Evolutionary conservation across 2,113 vertebrate species (phyloP).

Genomic region (Cynopterus brachyotis): DNA sequence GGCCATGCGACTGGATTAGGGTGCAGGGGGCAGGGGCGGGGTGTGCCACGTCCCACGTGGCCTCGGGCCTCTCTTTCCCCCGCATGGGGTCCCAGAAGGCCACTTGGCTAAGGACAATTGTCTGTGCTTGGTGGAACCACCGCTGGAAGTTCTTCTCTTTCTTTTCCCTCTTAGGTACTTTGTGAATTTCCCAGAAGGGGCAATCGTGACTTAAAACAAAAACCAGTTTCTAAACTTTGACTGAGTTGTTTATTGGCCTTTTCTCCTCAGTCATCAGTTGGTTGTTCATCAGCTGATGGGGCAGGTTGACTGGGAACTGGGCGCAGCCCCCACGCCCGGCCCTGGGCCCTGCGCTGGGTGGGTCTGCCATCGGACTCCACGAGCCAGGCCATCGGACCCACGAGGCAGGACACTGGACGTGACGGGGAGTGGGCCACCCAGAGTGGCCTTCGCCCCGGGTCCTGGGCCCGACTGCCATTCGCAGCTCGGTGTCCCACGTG

Average conservation of each 20-base stretch:
- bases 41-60: background rate
- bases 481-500: rapidly evolving
- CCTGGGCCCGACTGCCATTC: background rate
- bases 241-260: background rate
- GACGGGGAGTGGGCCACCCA: no score
- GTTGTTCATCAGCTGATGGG: background rate
- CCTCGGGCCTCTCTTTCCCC: background rate
- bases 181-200: background rate
- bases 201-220: background rate
- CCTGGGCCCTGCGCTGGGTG: rapidly evolving
- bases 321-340: no score
- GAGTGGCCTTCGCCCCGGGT: background rate
- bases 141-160: background rate
- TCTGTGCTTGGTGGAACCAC: background rate
- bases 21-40: no score
- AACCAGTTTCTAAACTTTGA: background rate
- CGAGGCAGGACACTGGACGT: rapidly evolving
- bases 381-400: rapidly evolving
- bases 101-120: background rate
- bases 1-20: rapidly evolving
- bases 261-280: rapidly evolving
- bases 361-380: background rate
- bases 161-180: background rate
- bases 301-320: background rate
- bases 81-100: background rate